Conservation (phyloP, 2,113 vertebrate species). For the Microtus montanus region DNA sequence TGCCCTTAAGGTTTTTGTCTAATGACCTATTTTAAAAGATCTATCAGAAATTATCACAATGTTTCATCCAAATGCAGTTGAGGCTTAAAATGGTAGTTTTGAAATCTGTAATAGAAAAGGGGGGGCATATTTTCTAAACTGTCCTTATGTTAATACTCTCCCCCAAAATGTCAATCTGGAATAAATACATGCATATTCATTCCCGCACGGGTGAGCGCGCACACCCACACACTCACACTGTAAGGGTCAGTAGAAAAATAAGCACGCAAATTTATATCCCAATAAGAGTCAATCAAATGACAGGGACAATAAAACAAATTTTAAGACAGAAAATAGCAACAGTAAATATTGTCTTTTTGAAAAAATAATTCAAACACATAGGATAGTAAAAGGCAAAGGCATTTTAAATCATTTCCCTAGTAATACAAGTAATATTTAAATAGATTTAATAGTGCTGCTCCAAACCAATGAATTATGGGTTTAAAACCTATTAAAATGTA, state of each 20-base stretch:
- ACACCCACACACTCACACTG: neutral
- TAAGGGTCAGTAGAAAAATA: neutral
- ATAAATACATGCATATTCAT: neutral
- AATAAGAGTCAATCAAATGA: constrained; percentile 64
- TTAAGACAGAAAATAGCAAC: constrained; percentile 43
- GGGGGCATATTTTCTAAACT: constrained; percentile 10
- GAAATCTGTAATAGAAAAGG: constrained; percentile 57
- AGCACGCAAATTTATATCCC: neutral
- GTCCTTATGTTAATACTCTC: constrained; percentile 30
- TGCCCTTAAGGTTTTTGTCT: neutral
- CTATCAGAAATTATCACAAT: constrained; percentile 23
- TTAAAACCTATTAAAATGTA: constrained; percentile 94
- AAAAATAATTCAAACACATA: constrained; percentile 74
- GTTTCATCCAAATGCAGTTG: constrained; percentile 41
- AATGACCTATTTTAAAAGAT: constrained; percentile 50
- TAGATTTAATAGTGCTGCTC: constrained; percentile 90
- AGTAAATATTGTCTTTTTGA: constrained; percentile 60
- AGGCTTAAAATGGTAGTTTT: constrained; percentile 49
- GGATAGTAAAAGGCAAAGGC: constrained; percentile 82
- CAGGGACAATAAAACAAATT: constrained; percentile 80
- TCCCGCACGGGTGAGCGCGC: too few species aligned
- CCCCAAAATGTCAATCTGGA: constrained; percentile 66
- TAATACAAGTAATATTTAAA: constrained; percentile 91
- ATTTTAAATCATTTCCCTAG: constrained; percentile 88
- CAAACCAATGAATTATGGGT: constrained; percentile 92